These are phyloP conservation scores for Semicossyphus pulcher DNA, from an alignment of 2,113 vertebrate species.

Conservation along the genomic window DNA sequence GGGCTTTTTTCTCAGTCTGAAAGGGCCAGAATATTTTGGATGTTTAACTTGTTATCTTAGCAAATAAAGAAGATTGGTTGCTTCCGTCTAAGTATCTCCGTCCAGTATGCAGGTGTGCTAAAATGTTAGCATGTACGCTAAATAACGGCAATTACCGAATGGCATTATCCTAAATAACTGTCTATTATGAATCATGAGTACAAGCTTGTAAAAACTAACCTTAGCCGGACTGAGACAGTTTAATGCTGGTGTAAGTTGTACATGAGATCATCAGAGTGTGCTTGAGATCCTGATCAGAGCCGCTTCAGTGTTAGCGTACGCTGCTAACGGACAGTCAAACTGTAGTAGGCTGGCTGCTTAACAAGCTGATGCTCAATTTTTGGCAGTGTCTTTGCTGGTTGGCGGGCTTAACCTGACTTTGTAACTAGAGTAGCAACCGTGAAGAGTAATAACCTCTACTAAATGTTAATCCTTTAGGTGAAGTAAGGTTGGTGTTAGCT, in stretches of 20 bases:
- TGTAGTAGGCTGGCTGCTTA: not conserved
- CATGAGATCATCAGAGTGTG: not conserved
- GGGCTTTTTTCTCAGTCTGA: not conserved
- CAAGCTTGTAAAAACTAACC: not conserved
- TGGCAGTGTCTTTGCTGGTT: not conserved
- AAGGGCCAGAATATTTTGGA: not conserved
- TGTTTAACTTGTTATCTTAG: not conserved
- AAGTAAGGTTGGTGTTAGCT: too few species aligned
- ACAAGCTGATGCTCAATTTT: not conserved
- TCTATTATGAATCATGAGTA: not conserved
- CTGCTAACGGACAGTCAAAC: not conserved
- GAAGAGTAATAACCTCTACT: not conserved
- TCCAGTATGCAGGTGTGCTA: slow-evolving; percentile 9
- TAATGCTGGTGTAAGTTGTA: not conserved
- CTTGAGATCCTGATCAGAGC: too few species aligned
- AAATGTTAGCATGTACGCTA: not conserved
- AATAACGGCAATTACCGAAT: not conserved
- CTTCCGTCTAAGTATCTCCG: not conserved
- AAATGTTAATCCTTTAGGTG: too few species aligned
- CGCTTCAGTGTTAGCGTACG: too few species aligned
- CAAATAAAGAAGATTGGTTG: too few species aligned
- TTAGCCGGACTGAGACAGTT: not conserved
- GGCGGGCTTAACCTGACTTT: too few species aligned
- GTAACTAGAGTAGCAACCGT: not conserved
- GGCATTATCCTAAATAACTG: not conserved